Evolutionary conservation across 2,113 vertebrate genomes (phyloP).

Genomic region (Hymenochirus boettgeri): DNA sequence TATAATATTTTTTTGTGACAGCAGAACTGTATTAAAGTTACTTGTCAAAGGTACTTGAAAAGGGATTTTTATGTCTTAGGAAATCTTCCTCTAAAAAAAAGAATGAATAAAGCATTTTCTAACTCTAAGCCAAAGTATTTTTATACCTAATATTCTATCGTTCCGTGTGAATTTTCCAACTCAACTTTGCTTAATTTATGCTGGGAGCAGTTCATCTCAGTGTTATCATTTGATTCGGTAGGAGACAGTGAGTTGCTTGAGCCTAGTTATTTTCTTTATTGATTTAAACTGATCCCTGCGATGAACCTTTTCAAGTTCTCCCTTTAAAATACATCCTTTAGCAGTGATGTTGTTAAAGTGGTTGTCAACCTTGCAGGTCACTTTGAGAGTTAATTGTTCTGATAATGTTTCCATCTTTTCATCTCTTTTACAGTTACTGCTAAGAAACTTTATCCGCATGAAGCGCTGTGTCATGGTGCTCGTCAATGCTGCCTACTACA

Average conservation of each 20-base stretch:
- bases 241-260: conserved; percentile 19
- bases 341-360: conserved; percentile 28
- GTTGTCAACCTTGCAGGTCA: conserved; percentile 32
- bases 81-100: too few relatives aligned
- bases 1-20: too few relatives aligned
- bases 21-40: too few relatives aligned
- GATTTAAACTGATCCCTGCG: conserved; percentile 37
- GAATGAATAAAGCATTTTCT: too few relatives aligned
- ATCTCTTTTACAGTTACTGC: conserved; percentile 71
- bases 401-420: conserved; percentile 45
- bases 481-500: conserved; percentile 81
- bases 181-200: conserved; percentile 26
- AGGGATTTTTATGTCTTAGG: too few relatives aligned
- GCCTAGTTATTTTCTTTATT: conserved; percentile 28
- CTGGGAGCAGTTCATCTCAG: conserved; percentile 24
- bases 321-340: conserved; percentile 37
- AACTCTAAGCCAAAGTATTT: too few relatives aligned
- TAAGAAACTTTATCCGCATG: conserved; percentile 86
- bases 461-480: conserved; percentile 86
- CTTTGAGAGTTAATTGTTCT: conserved; percentile 43
- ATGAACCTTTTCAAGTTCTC: conserved; percentile 34
- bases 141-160: neutral
- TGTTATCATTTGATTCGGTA: conserved; percentile 7
- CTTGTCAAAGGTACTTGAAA: too few relatives aligned
- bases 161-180: neutral